Percentiles rank a stretch among this genome's conserved stretches.
These are phyloP conservation scores for Amphiprion percula DNA, from an alignment of 2,113 vertebrate genomes.

Conservation along the genomic window DNA sequence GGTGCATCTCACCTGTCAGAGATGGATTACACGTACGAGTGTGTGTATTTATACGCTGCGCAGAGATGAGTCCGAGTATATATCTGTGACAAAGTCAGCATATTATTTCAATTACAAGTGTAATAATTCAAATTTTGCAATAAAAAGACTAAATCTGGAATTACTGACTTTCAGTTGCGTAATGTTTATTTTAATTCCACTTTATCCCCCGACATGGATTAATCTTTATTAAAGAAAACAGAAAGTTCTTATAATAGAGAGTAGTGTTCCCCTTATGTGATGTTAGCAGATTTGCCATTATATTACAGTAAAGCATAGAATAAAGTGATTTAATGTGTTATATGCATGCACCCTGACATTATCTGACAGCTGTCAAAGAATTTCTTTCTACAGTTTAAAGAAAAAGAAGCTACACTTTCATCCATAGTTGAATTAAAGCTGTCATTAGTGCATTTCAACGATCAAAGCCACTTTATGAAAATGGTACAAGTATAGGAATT, in stretches of 20 bases:
- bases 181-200: not conserved
- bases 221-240: constrained; percentile 54
- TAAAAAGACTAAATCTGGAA: not conserved
- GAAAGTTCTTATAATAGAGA: constrained; percentile 4
- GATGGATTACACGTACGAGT: constrained; percentile 19
- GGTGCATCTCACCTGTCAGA: constrained; percentile 46
- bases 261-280: constrained; percentile 5
- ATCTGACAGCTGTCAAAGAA: too few species aligned
- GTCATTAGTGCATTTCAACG: not conserved
- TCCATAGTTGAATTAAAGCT: not conserved
- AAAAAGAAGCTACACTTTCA: too few species aligned
- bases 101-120: constrained; percentile 31
- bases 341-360: not conserved
- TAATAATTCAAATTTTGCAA: constrained; percentile 25
- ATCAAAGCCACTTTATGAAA: not conserved
- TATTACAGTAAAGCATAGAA: too few species aligned
- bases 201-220: not conserved
- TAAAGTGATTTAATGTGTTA: not conserved
- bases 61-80: constrained; percentile 14
- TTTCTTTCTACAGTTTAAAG: too few species aligned
- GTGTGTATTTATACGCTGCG: constrained; percentile 28
- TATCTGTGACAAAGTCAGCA: constrained; percentile 18
- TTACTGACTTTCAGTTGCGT: constrained; percentile 7
- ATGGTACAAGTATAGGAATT: not conserved
- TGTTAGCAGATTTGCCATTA: not conserved